Conservation (phyloP, 2,888 invertebrate genomes). For the Phaedon cochleariae region DNA sequence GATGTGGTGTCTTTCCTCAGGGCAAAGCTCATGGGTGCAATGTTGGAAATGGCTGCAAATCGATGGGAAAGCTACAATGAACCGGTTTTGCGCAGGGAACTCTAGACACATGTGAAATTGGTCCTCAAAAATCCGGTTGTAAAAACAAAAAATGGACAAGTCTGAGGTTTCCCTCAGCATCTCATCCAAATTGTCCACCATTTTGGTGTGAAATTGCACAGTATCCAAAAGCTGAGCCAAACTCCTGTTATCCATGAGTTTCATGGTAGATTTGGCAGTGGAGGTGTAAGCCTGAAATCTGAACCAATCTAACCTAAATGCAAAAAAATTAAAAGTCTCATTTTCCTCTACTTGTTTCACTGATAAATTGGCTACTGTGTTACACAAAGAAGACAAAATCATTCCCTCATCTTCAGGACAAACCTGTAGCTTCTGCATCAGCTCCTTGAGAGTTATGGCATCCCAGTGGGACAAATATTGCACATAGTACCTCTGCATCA, state of each 20-base stretch:
- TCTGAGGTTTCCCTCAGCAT: conserved; percentile 97
- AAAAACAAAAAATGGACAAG: conserved; percentile 97
- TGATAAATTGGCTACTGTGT: conserved; percentile 83
- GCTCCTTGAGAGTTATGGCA: conserved; percentile 86
- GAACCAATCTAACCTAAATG: conserved; percentile 94
- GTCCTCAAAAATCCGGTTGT: conserved; percentile 95
- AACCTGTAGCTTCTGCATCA: conserved; percentile 82
- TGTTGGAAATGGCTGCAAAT: conserved; percentile 98
- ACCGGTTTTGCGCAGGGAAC: conserved; percentile 98
- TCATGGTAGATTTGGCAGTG: conserved; percentile 79
- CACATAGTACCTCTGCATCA: conserved; percentile 90
- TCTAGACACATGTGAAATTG: conserved; percentile 99
- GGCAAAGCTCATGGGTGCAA: conserved; percentile 97
- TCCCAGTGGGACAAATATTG: conserved; percentile 97
- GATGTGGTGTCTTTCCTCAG: conserved; percentile 97
- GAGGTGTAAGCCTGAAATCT: conserved; percentile 94
- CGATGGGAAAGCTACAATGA: conserved; percentile 96
- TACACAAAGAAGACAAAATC: conserved; percentile 91
- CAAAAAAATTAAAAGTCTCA: conserved; percentile 94
- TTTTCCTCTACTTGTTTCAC: conserved; percentile 97
- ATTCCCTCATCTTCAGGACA: conserved; percentile 95
- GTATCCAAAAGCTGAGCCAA: conserved; percentile 93
- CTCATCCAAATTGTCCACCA: conserved; percentile 98
- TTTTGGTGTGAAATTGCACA: conserved; percentile 95
- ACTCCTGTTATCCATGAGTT: conserved; percentile 84